phyloP scores from a whole-genome alignment of 2,797 vertebrate species.

The Gymnoscopelus microlampas region DNA sequence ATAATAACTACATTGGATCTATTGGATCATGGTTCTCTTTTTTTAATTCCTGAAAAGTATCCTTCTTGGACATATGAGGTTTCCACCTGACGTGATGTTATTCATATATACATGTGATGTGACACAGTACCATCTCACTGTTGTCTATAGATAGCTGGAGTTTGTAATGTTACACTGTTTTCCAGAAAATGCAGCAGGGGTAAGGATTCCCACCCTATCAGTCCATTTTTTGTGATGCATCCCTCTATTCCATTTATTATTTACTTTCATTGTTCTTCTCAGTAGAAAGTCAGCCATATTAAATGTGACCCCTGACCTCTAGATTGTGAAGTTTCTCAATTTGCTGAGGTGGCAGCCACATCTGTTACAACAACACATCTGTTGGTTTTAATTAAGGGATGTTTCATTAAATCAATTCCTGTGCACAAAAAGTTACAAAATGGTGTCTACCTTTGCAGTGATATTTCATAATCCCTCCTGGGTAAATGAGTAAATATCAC shows the following conservation, averaged over 20 bases:
- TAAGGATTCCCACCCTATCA: conserved; percentile 9
- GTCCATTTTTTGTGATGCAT: neutral
- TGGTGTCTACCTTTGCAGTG: too few relatives aligned
- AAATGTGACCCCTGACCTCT: conserved; percentile 13
- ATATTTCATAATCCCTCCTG: too few relatives aligned
- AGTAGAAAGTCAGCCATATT: conserved; percentile 25
- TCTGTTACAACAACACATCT: conserved; percentile 11
- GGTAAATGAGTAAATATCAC: too few relatives aligned
- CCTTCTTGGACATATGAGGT: neutral
- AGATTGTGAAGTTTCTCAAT: too few relatives aligned
- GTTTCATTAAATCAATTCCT: too few relatives aligned
- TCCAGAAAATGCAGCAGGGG: conserved; percentile 10
- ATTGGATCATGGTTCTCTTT: too few relatives aligned
- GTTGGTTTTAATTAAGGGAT: too few relatives aligned
- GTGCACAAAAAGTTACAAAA: too few relatives aligned
- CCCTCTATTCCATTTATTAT: conserved; percentile 8
- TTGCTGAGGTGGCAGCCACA: neutral
- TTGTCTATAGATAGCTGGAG: conserved; percentile 37
- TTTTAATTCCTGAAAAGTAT: too few relatives aligned
- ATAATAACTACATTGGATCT: too few relatives aligned
- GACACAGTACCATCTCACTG: neutral
- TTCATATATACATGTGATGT: neutral
- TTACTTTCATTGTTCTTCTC: conserved; percentile 17
- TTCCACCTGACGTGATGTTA: neutral
- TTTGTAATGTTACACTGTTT: conserved; percentile 30